Conservation (phyloP, 2,797 vertebrate species). For the Prionace glauca region DNA sequence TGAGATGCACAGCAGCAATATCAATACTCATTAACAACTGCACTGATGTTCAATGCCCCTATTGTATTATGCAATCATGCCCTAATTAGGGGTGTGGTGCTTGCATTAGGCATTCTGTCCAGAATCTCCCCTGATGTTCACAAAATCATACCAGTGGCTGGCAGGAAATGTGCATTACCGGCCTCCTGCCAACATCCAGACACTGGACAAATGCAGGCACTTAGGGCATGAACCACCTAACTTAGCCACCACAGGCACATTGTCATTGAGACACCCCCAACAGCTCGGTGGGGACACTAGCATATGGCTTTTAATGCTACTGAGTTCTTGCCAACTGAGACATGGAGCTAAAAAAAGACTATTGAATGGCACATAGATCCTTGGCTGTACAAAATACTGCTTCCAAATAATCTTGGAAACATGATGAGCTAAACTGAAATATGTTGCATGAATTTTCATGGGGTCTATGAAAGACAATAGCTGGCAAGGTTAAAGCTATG, state of each 20-base stretch:
- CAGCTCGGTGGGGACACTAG: not conserved
- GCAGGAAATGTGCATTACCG: not conserved
- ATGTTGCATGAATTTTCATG: not conserved
- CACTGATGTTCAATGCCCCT: not conserved
- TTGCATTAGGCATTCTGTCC: not conserved
- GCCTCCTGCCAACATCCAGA: not conserved
- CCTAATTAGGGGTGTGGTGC: not conserved
- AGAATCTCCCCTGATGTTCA: not conserved
- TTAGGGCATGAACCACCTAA: not conserved
- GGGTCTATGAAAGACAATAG: not conserved
- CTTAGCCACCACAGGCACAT: not conserved
- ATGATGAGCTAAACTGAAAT: not conserved
- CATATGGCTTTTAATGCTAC: not conserved
- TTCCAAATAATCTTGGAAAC: not conserved
- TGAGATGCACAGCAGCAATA: not conserved
- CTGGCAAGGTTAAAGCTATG: not conserved
- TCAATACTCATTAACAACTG: not conserved
- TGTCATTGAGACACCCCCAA: not conserved
- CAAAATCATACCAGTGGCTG: not conserved
- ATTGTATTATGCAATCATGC: not conserved
- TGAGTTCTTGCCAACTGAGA: not conserved
- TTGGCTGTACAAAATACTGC: not conserved
- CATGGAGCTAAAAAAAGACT: not conserved
- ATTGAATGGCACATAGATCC: not conserved
- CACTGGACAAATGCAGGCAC: not conserved